These are phyloP conservation scores for Sporophila hypoxantha DNA, from an alignment of 2,113 vertebrate genomes.

Conservation along the genomic window DNA sequence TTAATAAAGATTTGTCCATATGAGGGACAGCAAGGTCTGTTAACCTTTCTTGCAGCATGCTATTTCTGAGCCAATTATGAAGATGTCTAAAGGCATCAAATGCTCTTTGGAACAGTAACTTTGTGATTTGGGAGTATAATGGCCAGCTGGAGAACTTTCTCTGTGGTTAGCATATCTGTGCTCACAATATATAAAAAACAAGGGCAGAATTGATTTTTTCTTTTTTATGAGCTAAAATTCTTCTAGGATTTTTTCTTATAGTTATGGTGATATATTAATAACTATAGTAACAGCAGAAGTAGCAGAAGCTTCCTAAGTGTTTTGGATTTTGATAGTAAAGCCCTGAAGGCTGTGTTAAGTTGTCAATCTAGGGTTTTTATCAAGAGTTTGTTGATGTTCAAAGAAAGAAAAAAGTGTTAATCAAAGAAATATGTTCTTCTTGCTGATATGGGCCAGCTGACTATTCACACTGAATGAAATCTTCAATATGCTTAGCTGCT, in stretches of 20 bases:
- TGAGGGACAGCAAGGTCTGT: conserved; percentile 51
- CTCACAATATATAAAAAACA: conserved; percentile 42
- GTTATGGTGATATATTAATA: conserved; percentile 26
- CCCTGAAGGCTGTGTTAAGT: conserved; percentile 12
- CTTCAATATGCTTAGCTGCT: conserved; percentile 11
- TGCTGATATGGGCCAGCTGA: not conserved
- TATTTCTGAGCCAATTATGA: conserved; percentile 60
- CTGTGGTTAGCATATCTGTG: conserved; percentile 26
- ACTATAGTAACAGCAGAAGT: not conserved
- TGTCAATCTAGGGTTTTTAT: conserved; percentile 20
- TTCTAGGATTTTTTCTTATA: not conserved
- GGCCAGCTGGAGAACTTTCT: conserved; percentile 29
- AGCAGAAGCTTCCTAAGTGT: conserved; percentile 22
- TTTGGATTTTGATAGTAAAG: conserved; percentile 20
- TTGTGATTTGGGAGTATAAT: conserved; percentile 56
- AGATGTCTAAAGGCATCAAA: conserved; percentile 55
- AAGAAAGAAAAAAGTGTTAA: conserved; percentile 16
- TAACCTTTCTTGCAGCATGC: conserved; percentile 47
- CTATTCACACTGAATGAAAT: conserved; percentile 12
- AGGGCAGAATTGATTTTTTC: conserved; percentile 12
- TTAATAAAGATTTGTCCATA: conserved; percentile 48
- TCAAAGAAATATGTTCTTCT: conserved; percentile 42
- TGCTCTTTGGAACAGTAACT: conserved; percentile 47
- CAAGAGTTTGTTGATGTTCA: conserved; percentile 40
- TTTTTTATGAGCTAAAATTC: not conserved